Evolutionary conservation across 2,888 invertebrate species (phyloP), one percentile per base, ranked within the genome.

Genomic region (Neoscelio sp.): DNA sequence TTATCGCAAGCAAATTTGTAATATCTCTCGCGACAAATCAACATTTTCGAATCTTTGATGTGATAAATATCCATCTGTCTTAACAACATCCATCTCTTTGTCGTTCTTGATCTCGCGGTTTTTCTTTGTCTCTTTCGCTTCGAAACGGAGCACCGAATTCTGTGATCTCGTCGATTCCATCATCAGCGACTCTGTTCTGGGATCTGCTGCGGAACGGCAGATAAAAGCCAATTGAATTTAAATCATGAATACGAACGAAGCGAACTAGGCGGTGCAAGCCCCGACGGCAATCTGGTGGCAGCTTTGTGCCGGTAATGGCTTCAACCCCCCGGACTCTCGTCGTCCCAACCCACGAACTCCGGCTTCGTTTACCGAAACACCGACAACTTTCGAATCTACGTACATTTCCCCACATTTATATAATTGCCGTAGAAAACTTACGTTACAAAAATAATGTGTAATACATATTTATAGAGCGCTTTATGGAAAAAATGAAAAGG

Each of bases 151-250:
- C 67, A 65, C 68, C 56, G 74, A 74, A 78, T 86, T 82, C 82
- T 87, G 82, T 85, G 87, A 87, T 86, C 85, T 84, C 84, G 78
- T 84, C 83, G 85, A 86, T 83, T 87, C 85, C 85, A 87, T 87
- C 87, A 84, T 87, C 85, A 86, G 85, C 83, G 85, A 83, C 83
- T 84, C 84, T 81, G 82, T 75, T 80, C 62, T 67, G 58, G 79
- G 79, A 80, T 80, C 81, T 80, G 82, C 81, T 82, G 85, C 85
- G 84, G 87, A 85, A 87, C 85, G 84, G 84, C 88, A 87, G 88
- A 90, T 90, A 89, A 89, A 89, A 89, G 90, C 86, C 89, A 89
- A 90, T 90, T 89, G 89, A 89, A 88, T 90, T 90, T 88, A 86
- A 90, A 90, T 89, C 88, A 90, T 89, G 90, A 90, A 90, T 90